These are phyloP conservation scores for Arenaria interpres DNA, from an alignment of 2,113 vertebrate species.

Conservation along the genomic window DNA sequence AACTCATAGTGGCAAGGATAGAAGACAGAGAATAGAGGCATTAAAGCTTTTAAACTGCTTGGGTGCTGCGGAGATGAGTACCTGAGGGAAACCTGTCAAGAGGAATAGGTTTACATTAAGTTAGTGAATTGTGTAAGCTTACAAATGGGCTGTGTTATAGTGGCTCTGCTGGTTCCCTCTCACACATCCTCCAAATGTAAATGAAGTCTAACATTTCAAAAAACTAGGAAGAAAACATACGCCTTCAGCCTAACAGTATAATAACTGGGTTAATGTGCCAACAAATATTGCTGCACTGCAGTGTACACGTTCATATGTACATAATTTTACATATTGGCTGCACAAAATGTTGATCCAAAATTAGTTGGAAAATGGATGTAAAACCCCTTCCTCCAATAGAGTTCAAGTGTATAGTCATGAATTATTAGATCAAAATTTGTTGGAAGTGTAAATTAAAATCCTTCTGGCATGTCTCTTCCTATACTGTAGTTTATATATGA, in stretches of 20 bases:
- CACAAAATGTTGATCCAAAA: constrained; percentile 27
- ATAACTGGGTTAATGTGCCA: not conserved
- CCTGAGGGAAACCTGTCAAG: not conserved
- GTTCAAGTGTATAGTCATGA: not conserved
- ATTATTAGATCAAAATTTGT: constrained; percentile 45
- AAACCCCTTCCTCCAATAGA: not conserved
- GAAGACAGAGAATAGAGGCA: not conserved
- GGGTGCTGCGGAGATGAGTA: not conserved
- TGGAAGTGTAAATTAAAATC: constrained; percentile 58
- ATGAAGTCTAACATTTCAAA: not conserved
- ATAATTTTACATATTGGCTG: not conserved
- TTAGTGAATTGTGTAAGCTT: not conserved
- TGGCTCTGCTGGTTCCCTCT: not conserved
- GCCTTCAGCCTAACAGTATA: not conserved
- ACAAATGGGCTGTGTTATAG: not conserved
- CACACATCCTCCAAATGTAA: not conserved
- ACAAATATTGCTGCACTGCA: not conserved
- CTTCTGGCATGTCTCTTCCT: not conserved
- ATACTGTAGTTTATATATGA: not conserved
- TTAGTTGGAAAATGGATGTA: not conserved
- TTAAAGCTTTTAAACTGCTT: not conserved
- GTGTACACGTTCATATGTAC: not conserved
- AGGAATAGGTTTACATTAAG: not conserved
- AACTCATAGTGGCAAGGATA: not conserved
- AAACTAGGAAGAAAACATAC: not conserved